These are phyloP conservation scores for Leptinotarsa defecta DNA, from an alignment of 1,140 invertebrate species.

Conservation along the genomic window DNA sequence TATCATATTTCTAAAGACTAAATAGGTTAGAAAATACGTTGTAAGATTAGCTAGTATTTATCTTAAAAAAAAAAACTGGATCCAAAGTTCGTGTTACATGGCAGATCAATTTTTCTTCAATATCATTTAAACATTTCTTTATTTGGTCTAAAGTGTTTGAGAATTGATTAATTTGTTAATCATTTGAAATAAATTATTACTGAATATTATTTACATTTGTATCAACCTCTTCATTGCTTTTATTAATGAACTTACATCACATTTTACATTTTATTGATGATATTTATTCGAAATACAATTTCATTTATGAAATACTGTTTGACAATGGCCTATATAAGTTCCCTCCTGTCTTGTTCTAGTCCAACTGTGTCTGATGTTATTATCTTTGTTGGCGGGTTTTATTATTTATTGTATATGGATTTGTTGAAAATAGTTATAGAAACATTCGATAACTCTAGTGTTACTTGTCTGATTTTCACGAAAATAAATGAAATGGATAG, in stretches of 20 bases:
- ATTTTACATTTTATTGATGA: background rate
- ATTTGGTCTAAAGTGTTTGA: too few relatives aligned
- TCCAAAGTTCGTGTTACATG: conserved; percentile 20
- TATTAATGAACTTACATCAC: background rate
- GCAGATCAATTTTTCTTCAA: background rate
- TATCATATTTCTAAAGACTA: conserved; percentile 38
- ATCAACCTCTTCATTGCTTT: too few relatives aligned
- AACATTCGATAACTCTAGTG: conserved; percentile 1
- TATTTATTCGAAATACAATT: background rate
- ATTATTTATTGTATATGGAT: conserved; percentile 34
- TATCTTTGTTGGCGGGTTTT: conserved; percentile 42
- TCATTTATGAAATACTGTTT: background rate
- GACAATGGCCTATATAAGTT: conserved; percentile 53
- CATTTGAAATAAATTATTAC: too few relatives aligned
- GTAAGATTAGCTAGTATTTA: conserved; percentile 35
- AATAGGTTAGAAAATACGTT: conserved; percentile 47
- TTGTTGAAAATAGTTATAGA: conserved; percentile 21
- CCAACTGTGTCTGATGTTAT: conserved; percentile 47
- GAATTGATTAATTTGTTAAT: too few relatives aligned
- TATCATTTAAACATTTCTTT: background rate
- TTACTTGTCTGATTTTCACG: background rate
- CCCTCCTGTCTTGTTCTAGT: conserved; percentile 52
- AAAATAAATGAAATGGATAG: too few relatives aligned
- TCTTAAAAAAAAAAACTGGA: conserved; percentile 31
- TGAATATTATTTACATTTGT: too few relatives aligned